These are phyloP conservation scores for Aplocera efformata DNA, from an alignment of 2,888 invertebrate genomes.

Conservation along the genomic window DNA sequence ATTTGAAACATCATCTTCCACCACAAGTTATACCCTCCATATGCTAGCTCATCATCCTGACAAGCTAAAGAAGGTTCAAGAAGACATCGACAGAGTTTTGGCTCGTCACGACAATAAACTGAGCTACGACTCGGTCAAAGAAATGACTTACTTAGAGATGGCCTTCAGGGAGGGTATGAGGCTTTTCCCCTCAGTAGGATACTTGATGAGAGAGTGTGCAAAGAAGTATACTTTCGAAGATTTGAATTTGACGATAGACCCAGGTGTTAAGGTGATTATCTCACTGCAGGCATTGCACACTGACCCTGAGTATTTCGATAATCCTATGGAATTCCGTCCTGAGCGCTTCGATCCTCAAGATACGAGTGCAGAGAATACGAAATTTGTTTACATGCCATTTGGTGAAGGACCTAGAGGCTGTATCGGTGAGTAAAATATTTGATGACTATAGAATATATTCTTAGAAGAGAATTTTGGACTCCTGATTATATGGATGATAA, in stretches of 20 bases:
- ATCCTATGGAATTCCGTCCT: slow-evolving; percentile 34
- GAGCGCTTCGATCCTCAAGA: slow-evolving; percentile 31
- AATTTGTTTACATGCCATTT: slow-evolving; percentile 34
- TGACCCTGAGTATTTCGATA: slow-evolving; percentile 34
- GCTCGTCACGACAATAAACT: slow-evolving; percentile 35
- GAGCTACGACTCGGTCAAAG: slow-evolving; percentile 37
- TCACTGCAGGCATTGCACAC: slow-evolving; percentile 33
- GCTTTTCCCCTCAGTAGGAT: slow-evolving; percentile 34
- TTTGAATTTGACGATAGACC: slow-evolving; percentile 31
- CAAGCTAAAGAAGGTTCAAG: slow-evolving; percentile 40
- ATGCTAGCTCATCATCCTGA: slow-evolving; percentile 47
- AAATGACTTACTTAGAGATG: slow-evolving; percentile 37
- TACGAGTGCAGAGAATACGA: slow-evolving; percentile 11
- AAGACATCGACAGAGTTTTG: slow-evolving; percentile 42
- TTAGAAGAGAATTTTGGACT: too few species aligned
- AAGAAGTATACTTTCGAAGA: slow-evolving; percentile 18
- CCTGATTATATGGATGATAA: too few species aligned
- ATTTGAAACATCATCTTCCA: slow-evolving; percentile 51
- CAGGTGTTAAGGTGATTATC: slow-evolving; percentile 34
- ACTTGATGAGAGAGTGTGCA: slow-evolving; percentile 33
- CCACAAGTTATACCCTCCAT: slow-evolving; percentile 45
- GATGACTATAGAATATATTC: neutral
- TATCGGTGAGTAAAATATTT: slow-evolving; percentile 30
- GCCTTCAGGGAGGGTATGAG: slow-evolving; percentile 38
- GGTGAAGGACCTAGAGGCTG: slow-evolving; percentile 37